phyloP scores from a whole-genome alignment of 2,797 vertebrate species.

The Falco novaeseelandiae region DNA sequence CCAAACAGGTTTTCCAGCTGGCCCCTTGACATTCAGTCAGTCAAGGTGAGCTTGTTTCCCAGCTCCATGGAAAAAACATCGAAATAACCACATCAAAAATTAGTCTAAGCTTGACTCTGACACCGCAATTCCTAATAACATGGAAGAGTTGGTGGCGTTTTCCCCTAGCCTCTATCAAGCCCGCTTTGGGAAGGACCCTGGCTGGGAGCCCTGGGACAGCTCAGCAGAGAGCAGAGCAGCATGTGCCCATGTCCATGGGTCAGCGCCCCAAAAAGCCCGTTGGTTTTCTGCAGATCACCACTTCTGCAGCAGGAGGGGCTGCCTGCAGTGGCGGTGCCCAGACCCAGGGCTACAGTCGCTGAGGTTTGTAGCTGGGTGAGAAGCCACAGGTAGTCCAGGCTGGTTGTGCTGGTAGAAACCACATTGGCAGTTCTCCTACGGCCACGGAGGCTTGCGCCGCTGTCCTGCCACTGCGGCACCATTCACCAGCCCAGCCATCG shows the following conservation, averaged over 20 bases:
- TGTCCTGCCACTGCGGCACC: fast-evolving
- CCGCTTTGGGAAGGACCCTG: neutral
- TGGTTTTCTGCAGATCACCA: neutral
- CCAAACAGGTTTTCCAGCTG: neutral
- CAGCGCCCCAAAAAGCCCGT: neutral
- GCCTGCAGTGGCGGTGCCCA: neutral
- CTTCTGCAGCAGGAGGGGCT: neutral
- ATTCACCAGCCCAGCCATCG: fast-evolving
- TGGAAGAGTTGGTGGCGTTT: neutral
- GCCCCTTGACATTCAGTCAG: neutral
- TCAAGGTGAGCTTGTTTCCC: neutral
- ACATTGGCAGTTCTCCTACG: fast-evolving
- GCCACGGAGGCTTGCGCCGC: fast-evolving
- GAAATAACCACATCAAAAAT: neutral
- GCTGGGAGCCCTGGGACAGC: neutral
- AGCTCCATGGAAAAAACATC: neutral
- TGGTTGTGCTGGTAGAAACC: neutral
- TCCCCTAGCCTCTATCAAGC: neutral
- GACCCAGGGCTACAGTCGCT: neutral
- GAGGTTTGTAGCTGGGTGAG: neutral
- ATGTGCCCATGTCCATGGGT: too few species aligned
- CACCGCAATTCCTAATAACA: fast-evolving
- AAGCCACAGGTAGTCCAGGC: neutral
- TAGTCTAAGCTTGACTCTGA: neutral
- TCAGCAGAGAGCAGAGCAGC: neutral